A percentile compares a stretch with the other conserved stretches of the same genome.
phyloP scores from a whole-genome alignment of 2,888 invertebrate species.

The Mallateleia sp. region DNA sequence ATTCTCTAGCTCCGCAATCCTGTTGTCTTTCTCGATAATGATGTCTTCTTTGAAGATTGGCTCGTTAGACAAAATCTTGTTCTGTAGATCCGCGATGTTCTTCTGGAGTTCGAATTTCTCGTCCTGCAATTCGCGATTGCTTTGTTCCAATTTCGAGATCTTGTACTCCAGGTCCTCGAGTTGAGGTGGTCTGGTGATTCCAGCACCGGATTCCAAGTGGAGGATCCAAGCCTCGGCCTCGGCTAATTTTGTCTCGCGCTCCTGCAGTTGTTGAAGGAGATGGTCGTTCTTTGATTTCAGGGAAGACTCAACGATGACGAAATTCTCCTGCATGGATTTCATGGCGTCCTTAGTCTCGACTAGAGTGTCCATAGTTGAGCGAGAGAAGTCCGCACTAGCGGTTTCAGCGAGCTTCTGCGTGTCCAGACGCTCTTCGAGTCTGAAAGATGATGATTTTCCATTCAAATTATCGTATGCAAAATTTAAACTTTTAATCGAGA shows the following conservation, averaged over 20 bases:
- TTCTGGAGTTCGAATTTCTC: constrained; percentile 88
- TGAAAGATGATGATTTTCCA: no score
- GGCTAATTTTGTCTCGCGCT: constrained; percentile 90
- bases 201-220: constrained; percentile 85
- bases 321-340: constrained; percentile 95
- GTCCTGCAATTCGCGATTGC: constrained; percentile 84
- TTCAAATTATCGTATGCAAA: no score
- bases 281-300: constrained; percentile 93
- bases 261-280: constrained; percentile 91
- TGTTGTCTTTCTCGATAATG: constrained; percentile 86
- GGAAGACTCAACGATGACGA: constrained; percentile 92
- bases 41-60: constrained; percentile 80
- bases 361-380: constrained; percentile 92
- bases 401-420: constrained; percentile 84
- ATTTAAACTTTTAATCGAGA: no score
- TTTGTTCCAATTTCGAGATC: constrained; percentile 84
- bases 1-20: constrained; percentile 90
- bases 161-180: constrained; percentile 84
- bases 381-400: constrained; percentile 85
- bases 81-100: constrained; percentile 85
- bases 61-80: constrained; percentile 83
- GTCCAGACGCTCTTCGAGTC: constrained; percentile 83
- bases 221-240: constrained; percentile 86
- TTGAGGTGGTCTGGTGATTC: constrained; percentile 80
- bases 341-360: constrained; percentile 95